Conservation (phyloP, 2,888 invertebrate genomes). For the Pecten maximus region DNA sequence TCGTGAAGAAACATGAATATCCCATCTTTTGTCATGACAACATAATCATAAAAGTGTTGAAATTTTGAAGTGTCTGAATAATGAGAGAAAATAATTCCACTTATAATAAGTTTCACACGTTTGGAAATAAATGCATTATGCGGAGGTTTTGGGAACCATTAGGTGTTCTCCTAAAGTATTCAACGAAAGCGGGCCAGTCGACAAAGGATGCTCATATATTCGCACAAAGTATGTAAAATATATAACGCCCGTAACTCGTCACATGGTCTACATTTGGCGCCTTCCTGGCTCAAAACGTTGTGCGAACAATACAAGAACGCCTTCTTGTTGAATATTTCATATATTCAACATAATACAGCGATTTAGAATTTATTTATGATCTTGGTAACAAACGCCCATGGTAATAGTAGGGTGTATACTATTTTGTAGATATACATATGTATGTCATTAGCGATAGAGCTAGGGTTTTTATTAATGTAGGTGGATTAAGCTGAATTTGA, state of each 20-base stretch:
- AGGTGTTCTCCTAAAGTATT: constrained; percentile 10
- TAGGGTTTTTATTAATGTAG: not conserved
- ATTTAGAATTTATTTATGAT: not conserved
- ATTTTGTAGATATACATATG: not conserved
- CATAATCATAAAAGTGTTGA: constrained; percentile 32
- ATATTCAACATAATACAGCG: not conserved
- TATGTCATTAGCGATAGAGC: not conserved
- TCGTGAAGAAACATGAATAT: constrained; percentile 1
- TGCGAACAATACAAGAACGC: not conserved
- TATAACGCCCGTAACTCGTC: not conserved
- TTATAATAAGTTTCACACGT: constrained; percentile 26
- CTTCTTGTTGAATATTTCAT: constrained; percentile 5
- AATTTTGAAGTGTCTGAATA: not conserved
- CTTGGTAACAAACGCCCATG: not conserved
- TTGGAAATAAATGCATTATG: not conserved
- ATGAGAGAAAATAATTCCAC: not conserved
- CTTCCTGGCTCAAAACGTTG: not conserved
- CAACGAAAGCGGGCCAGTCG: not conserved
- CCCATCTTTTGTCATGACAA: constrained; percentile 35
- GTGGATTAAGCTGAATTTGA: not conserved
- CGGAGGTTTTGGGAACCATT: not conserved
- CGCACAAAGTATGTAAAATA: not conserved
- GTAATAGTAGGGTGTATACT: not conserved
- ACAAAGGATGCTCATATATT: constrained; percentile 2
- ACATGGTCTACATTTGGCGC: not conserved